Evolutionary conservation across 1,140 invertebrate genomes (phyloP).

Genomic region (Phenacoccus solenopsis): DNA sequence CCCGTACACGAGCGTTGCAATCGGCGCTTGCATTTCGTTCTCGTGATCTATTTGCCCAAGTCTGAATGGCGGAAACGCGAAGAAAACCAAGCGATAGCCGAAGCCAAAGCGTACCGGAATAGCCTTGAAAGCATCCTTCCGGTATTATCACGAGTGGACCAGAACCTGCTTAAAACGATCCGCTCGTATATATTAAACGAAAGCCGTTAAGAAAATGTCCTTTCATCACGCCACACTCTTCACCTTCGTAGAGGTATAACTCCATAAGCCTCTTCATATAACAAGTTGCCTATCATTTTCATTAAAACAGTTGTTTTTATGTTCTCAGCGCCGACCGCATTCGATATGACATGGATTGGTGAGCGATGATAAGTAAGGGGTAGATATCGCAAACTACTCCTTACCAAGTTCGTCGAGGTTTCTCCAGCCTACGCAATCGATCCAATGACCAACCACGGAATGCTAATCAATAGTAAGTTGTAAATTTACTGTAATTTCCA

Average conservation of each 20-base stretch:
- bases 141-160: not conserved
- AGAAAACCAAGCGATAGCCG: not conserved
- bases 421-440: too few species aligned
- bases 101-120: slow-evolving; percentile 6
- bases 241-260: too few species aligned
- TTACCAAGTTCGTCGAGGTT: too few species aligned
- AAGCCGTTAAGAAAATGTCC: not conserved
- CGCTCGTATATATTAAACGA: not conserved
- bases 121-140: slow-evolving; percentile 11
- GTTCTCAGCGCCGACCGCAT: not conserved
- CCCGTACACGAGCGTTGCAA: not conserved
- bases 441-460: too few species aligned
- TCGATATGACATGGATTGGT: not conserved
- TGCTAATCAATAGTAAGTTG: too few species aligned
- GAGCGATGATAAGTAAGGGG: not conserved
- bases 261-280: too few species aligned
- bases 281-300: too few species aligned
- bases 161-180: not conserved
- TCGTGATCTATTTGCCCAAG: not conserved
- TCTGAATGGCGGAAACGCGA: not conserved
- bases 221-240: not conserved
- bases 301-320: not conserved
- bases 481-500: too few species aligned
- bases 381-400: not conserved
- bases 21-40: not conserved